Evolutionary conservation across 1,140 invertebrate species (phyloP), one percentile per base, ranked within the genome.

Genomic region (Gonatopus flavifemur): DNA sequence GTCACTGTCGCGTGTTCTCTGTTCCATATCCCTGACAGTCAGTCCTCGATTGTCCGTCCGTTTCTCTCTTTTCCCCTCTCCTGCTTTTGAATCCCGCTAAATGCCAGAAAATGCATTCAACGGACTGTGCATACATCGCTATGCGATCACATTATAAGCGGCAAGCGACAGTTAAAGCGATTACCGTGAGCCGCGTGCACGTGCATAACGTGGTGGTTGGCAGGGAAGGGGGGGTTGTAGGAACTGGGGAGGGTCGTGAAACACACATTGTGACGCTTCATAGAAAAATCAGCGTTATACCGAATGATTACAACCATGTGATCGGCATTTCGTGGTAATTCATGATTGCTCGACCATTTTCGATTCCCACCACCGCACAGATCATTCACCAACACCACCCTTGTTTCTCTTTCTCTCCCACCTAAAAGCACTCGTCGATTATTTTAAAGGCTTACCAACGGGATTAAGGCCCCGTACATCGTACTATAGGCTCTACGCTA

Each of bases 141-240:
- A 72, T 67, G 66, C 67, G 53, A 77, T 76, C 66, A 71, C 67
- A 76, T 77, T 77, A 78, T 67, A 75, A 69, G 59, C 74, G 66
- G 64, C 49, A 37, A 61, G 45, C 54, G 62, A 62, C 74, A 63
- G 69, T 64, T 78, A 69, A 76, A 77, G 72, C 74, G 74, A 78
- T 76, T 76, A 76, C 55, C 57, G 64, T n/a, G n/a, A n/a, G 47
- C 33, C 49, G 36, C 38, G 20, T 44, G 33, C 30, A 20, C n/a
- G n/a, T n/a, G n/a, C n/a, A n/a, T n/a, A n/a, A n/a, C n/a, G n/a
- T n/a, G n/a, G n/a, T n/a, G n/a, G n/a, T n/a, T n/a, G n/a, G n/a
- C n/a, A n/a, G n/a, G n/a, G n/a, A n/a, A n/a, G n/a, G n/a, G n/a
- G n/a, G n/a, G n/a, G n/a, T n/a, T n/a, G n/a, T n/a, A n/a, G n/a